Base-by-base conservation (phyloP, 2,888 invertebrate species). In the Troides oblongomaculatus region DNA sequence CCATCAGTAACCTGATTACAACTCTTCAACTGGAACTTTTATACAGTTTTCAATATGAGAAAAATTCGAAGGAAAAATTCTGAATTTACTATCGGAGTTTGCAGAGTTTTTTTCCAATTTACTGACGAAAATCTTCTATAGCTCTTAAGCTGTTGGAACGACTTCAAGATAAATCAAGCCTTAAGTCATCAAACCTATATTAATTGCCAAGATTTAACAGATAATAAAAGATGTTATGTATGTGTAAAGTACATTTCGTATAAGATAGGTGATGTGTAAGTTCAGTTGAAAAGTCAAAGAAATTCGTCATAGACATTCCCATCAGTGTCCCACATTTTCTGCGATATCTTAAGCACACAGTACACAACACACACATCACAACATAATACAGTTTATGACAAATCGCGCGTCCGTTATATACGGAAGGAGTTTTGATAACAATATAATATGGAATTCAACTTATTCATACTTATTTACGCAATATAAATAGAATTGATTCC, bases 361-460 rank as follows among this genome's bases (percentile, higher is more conserved):
- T 58, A 23, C n/a, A 21, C 59, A 23, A 14, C 17, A 17, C 8
- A 30, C 10, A 59, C 14, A 59, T 59, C 17, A 50, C 2, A n/a
- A 8, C 21, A n/a, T 7, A 7, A 43, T 10, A 21, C 61, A 61
- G 25, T 58, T 36, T 21, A 62, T 62, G 62, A 62, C 62, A 62
- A 62, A 46, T 62, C 62, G 46, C 46, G 62, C 46, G 23, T 62
- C 62, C 62, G 62, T 21, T 25, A 46, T 17, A 23, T 50, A 21
- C 18, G 60, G 36, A 62, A 62, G 43, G 21, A 25, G 46, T 46
- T 46, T n/a, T 17, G 59, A 59, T 59, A 59, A 39, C 6, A 21
- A 56, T 56, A 18, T 21, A 21, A 21, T 21, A 21, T 57, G 57
- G 6, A 21, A 18, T 21, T 21, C 21, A 57, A 57, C 21, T 57